Evolutionary conservation across 2,113 vertebrate genomes (phyloP), one percentile per base, ranked within the genome.

Genomic region (Acrocephalus arundinaceus): DNA sequence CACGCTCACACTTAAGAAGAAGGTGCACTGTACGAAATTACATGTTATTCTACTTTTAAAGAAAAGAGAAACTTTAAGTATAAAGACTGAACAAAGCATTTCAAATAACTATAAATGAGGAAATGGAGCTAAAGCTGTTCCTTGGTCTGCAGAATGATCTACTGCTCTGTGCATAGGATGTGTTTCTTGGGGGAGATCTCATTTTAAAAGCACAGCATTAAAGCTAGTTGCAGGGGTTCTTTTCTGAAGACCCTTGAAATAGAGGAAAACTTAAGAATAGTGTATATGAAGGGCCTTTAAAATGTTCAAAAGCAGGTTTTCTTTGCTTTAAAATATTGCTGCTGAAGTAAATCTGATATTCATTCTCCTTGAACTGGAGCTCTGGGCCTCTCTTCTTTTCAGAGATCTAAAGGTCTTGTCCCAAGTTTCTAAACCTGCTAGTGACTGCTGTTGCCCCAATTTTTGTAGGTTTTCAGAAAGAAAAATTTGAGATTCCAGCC

Each of bases 391-490:
- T 93, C 46, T 94, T 95, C 61, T 93, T 62, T 94, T 94, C 86
- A 91, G 61, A 94, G 83, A 94, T 92, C 95, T 96, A 28, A 95
- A 89, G 90, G n/a, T 89, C 88, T 92, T 94, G n/a, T 96, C 83
- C 66, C 63, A 75, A 96, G 59, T 95, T 96, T 96, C 76, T 93
- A 72, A 96, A 96, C 76, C 72, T 84, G 3, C 68, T 57, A 79
- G 83, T 62, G 77, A 81, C 70, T 93, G 66, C 90, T 72, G 49
- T 90, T 96, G 94, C 73, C 70, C 89, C 73, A 94, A 21, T 94
- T 94, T 90, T 87, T 48, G 33, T 78, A 55, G 80, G 37, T 82
- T 95, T 93, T 95, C 74, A 91, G 77, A 68, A 87, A 33, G 83
- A 87, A 86, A 90, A 93, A 78, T 1, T 27, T 71, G 73, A 94